A percentile compares a stretch with the other conserved stretches of the same genome.
Evolutionary conservation across 2,888 invertebrate genomes (phyloP).

Genomic region (Pycnomerus fuliginosus): DNA sequence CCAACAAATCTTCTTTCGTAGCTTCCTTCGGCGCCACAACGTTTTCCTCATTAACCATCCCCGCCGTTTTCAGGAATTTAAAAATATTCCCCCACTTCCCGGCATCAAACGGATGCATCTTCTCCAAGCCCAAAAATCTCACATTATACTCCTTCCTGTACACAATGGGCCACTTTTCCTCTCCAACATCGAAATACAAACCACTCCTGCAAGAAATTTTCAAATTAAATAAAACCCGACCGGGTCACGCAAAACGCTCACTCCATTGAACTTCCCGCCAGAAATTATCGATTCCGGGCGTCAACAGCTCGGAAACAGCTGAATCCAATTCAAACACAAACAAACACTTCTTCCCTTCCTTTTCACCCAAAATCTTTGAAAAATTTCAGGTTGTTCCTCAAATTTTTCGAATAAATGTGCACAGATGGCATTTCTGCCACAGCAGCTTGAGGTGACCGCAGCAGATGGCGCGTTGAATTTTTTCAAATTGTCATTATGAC

Average conservation of each 20-base stretch:
- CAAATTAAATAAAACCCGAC: too few relatives aligned
- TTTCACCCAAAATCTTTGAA: constrained; percentile 19
- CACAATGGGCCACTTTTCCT: constrained; percentile 74
- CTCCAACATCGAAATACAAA: constrained; percentile 56
- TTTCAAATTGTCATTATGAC: constrained; percentile 4
- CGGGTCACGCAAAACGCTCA: too few relatives aligned
- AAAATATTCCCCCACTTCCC: constrained; percentile 82
- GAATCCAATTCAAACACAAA: constrained; percentile 10
- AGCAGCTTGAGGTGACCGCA: constrained; percentile 4
- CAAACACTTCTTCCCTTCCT: constrained; percentile 9
- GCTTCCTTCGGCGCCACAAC: constrained; percentile 73
- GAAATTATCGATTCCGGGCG: constrained; percentile 10
- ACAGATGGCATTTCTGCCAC: constrained; percentile 4
- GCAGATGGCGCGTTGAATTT: constrained; percentile 9
- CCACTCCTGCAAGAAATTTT: not conserved
- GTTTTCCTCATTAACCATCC: constrained; percentile 62
- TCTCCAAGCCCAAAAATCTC: constrained; percentile 76
- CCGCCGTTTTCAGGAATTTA: constrained; percentile 58
- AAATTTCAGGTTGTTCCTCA: constrained; percentile 3
- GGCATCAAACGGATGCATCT: constrained; percentile 85
- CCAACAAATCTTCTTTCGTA: constrained; percentile 66
- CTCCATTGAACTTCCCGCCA: constrained; percentile 13
- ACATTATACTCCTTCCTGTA: constrained; percentile 80
- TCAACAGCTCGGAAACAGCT: constrained; percentile 1
- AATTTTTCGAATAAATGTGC: constrained; percentile 7